phyloP scores from a whole-genome alignment of 1,140 invertebrate genomes.

The Tribolium castaneum region DNA sequence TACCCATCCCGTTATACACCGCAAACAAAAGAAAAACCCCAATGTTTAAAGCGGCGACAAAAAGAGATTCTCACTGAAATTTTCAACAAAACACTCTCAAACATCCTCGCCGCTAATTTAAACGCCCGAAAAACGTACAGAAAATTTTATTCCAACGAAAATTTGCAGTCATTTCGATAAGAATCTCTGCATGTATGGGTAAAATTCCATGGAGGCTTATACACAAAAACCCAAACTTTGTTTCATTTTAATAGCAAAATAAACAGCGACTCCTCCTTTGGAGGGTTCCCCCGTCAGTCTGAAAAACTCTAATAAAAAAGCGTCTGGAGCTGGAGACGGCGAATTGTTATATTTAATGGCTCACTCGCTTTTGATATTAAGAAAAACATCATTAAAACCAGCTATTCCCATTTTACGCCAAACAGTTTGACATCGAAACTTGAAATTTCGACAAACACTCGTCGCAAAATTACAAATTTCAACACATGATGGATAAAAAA shows the following conservation, averaged over 20 bases:
- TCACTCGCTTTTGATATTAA: conserved; percentile 24
- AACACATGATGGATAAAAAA: too few relatives aligned
- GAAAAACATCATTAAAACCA: conserved; percentile 29
- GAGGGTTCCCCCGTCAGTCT: not conserved
- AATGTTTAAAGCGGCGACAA: not conserved
- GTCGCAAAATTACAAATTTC: too few relatives aligned
- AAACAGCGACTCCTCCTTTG: not conserved
- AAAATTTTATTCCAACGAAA: too few relatives aligned
- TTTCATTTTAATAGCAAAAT: conserved; percentile 28
- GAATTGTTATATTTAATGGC: conserved; percentile 29
- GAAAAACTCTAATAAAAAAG: conserved; percentile 16
- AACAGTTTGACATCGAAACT: not conserved
- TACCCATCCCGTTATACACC: not conserved
- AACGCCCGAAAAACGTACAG: too few relatives aligned
- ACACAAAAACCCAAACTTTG: not conserved
- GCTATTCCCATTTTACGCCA: not conserved
- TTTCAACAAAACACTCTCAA: not conserved
- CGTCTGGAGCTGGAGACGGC: conserved; percentile 25
- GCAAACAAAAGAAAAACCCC: conserved; percentile 2
- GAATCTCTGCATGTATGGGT: too few relatives aligned
- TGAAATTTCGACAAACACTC: not conserved
- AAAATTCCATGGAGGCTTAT: too few relatives aligned
- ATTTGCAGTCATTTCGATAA: too few relatives aligned
- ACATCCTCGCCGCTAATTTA: not conserved
- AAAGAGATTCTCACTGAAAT: not conserved